These are phyloP conservation scores for Planococcus citri DNA, from an alignment of 1,140 invertebrate genomes.

Conservation along the genomic window DNA sequence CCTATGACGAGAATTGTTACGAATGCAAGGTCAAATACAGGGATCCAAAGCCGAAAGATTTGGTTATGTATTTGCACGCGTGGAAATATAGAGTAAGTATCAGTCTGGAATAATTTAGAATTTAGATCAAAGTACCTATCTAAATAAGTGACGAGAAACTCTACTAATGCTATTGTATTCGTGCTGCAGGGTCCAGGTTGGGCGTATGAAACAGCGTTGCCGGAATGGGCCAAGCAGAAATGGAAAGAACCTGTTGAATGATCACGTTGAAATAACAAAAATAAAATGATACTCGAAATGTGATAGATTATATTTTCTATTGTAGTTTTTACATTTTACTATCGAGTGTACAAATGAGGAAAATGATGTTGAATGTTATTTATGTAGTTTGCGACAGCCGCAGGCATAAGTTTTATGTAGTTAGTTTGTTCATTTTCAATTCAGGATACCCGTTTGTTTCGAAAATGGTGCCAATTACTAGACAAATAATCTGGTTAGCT, in stretches of 20 bases:
- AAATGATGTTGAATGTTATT: background rate
- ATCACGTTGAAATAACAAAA: constrained; percentile 15
- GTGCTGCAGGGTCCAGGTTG: constrained; percentile 62
- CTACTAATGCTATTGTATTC: constrained; percentile 24
- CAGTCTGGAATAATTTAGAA: too few relatives aligned
- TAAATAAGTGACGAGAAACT: too few relatives aligned
- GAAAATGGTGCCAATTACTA: background rate
- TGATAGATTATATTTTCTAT: background rate
- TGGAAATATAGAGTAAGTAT: constrained; percentile 38
- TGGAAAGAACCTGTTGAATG: constrained; percentile 46
- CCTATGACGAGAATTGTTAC: constrained; percentile 73
- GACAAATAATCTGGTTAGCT: background rate
- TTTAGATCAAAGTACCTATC: too few relatives aligned
- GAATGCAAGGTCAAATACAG: constrained; percentile 82
- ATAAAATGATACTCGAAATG: background rate
- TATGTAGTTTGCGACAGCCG: too few relatives aligned
- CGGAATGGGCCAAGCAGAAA: constrained; percentile 71
- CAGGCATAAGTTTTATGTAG: background rate
- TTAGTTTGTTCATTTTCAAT: background rate
- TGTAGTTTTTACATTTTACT: background rate
- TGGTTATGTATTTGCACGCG: constrained; percentile 92
- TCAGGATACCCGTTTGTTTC: background rate
- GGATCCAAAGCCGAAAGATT: constrained; percentile 77
- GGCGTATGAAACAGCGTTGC: constrained; percentile 77
- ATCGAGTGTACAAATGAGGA: background rate